Evolutionary conservation across 2,113 vertebrate species (phyloP), one percentile per base, ranked within the genome.

Genomic region (Dicaeum eximium): DNA sequence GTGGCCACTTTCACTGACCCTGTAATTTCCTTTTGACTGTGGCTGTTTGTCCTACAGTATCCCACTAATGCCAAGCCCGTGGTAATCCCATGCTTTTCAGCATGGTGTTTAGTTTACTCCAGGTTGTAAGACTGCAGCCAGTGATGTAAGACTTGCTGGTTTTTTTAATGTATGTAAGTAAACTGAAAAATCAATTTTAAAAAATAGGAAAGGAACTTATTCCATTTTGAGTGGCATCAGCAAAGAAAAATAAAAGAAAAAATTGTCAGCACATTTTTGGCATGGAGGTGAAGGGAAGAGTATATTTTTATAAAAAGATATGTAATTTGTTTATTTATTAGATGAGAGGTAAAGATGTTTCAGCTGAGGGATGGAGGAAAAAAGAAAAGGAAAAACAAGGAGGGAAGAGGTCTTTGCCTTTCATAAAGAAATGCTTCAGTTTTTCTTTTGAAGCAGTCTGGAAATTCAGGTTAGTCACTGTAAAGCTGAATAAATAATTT

Each of bases 401-500:
- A 20, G 35, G 48, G 35, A 65, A 71, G 47, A 64, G 86, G 18
- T 30, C 30, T 53, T 91, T 80, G 66, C 54, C 35, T 93, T 88
- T 92, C 88, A 50, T 61, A 69, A 90, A 87, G 51, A 53, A 79
- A 44, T 57, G 45, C 23, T 92, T 82, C 45, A 22, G 15, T 60
- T 94, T 93, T 90, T 61, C 81, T 90, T 95, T 88, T 88, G 92
- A 94, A 93, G 73, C n/a, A 69, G 62, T 72, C 81, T 94, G 81
- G 74, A 93, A 95, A 94, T 93, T 93, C 95, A 95, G 88, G 90
- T 95, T 96, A 95, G 90, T 96, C 57, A 22, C 82, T 93, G 74
- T 79, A 80, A 90, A 93, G 80, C 54, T 93, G 93, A 93, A 92
- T 95, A 93, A 94, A 92, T 97, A 83, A 80, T 86, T 93, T 77